phyloP scores from a whole-genome alignment of 2,888 invertebrate genomes.

The Eilema sororculum region DNA sequence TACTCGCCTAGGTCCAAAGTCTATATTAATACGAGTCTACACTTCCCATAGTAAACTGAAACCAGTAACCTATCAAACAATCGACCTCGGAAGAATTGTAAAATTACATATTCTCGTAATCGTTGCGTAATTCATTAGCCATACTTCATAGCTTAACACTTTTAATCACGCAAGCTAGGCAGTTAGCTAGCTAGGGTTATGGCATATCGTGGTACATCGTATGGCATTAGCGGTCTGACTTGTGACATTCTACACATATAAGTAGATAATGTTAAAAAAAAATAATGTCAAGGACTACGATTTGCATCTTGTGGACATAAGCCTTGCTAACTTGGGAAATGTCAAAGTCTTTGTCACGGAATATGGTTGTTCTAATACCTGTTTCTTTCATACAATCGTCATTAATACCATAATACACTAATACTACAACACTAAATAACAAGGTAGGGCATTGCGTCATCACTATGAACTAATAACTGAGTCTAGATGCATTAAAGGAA shows the following conservation, averaged over 20 bases:
- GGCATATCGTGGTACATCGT: slow-evolving; percentile 6
- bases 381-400: slow-evolving; percentile 9
- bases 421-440: background rate
- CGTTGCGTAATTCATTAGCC: slow-evolving; percentile 23
- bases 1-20: slow-evolving; percentile 13
- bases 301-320: slow-evolving; percentile 71
- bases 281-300: slow-evolving; percentile 76
- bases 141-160: slow-evolving; percentile 25
- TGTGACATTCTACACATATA: slow-evolving; percentile 53
- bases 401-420: background rate
- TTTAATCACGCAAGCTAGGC: slow-evolving; percentile 25
- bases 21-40: slow-evolving; percentile 13
- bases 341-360: slow-evolving; percentile 26
- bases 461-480: background rate
- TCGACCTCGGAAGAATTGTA: slow-evolving; percentile 28
- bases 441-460: slow-evolving; percentile 1
- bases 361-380: slow-evolving; percentile 24
- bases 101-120: slow-evolving; percentile 25
- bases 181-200: slow-evolving; percentile 19
- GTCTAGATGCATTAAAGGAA: background rate
- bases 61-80: slow-evolving; percentile 13
- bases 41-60: slow-evolving; percentile 22
- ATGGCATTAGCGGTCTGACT: slow-evolving; percentile 26
- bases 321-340: slow-evolving; percentile 41
- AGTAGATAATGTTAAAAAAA: slow-evolving; percentile 62